Evolutionary conservation across 2,797 vertebrate genomes (phyloP).

Genomic region (Liparis tanakae): DNA sequence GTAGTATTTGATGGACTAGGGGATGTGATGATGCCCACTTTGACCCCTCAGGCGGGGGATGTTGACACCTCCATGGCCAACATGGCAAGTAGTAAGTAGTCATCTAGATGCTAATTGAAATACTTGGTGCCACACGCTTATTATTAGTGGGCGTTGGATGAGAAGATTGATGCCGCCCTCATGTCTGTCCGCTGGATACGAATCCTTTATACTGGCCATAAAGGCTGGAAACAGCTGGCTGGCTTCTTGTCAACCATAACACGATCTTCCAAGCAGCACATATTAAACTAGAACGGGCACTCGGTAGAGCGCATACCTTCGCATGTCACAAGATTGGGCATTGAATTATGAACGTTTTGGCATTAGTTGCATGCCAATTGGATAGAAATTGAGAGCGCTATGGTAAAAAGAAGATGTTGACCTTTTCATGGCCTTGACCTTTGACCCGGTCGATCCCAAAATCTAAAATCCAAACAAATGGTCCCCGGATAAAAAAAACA

Average conservation of each 20-base stretch:
- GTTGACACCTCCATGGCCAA: slow-evolving; percentile 97
- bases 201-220: not conserved
- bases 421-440: too few relatives aligned
- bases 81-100: slow-evolving; percentile 96
- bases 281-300: too few relatives aligned
- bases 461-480: too few relatives aligned
- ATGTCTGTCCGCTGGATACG: not conserved
- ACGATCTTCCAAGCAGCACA: not conserved
- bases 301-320: too few relatives aligned
- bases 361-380: too few relatives aligned
- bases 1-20: slow-evolving; percentile 97
- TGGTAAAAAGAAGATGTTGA: too few relatives aligned
- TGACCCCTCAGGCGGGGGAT: slow-evolving; percentile 91
- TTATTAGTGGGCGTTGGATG: not conserved
- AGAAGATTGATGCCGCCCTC: slow-evolving; percentile 2
- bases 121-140: slow-evolving; percentile 2
- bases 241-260: not conserved
- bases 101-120: not conserved
- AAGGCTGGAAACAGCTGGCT: not conserved
- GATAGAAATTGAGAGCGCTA: too few relatives aligned
- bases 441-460: too few relatives aligned
- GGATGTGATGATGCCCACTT: slow-evolving; percentile 96
- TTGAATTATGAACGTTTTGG: too few relatives aligned
- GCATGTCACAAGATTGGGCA: too few relatives aligned
- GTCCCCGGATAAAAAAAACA: too few relatives aligned